phyloP scores from a whole-genome alignment of 2,113 vertebrate genomes.

The Drymodes brunneopygia region DNA sequence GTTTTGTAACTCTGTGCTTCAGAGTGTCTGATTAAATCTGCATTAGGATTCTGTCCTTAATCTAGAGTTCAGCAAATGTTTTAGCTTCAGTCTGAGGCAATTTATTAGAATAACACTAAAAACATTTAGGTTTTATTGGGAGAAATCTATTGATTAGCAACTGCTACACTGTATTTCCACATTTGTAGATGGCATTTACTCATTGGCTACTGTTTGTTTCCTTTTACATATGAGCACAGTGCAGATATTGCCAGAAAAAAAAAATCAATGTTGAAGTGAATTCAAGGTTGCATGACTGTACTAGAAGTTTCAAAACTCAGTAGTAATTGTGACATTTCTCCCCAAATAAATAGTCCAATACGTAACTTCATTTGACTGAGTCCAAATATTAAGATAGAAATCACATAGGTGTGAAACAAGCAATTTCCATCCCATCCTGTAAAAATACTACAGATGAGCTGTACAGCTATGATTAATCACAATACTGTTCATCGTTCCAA shows the following conservation, averaged over 20 bases:
- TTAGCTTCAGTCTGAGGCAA: neutral
- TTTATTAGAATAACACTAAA: neutral
- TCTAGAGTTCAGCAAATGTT: neutral
- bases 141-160: neutral
- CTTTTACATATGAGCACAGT: neutral
- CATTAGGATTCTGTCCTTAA: constrained; percentile 22
- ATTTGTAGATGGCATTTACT: neutral
- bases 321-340: neutral
- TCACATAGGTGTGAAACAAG: neutral
- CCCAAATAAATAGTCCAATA: neutral
- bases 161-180: neutral
- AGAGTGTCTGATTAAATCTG: constrained; percentile 26
- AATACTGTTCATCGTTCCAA: neutral
- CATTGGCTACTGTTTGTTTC: neutral
- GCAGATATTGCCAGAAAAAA: neutral
- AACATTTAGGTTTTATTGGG: neutral
- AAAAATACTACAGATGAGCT: neutral
- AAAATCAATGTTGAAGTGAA: neutral
- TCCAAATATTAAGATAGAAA: neutral
- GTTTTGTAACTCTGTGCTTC: constrained; percentile 46
- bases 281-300: neutral
- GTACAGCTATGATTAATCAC: neutral
- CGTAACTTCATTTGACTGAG: neutral
- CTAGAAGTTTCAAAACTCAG: neutral
- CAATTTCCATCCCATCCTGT: neutral